phyloP scores from a whole-genome alignment of 2,888 invertebrate species.

The Coenonympha glycerion region DNA sequence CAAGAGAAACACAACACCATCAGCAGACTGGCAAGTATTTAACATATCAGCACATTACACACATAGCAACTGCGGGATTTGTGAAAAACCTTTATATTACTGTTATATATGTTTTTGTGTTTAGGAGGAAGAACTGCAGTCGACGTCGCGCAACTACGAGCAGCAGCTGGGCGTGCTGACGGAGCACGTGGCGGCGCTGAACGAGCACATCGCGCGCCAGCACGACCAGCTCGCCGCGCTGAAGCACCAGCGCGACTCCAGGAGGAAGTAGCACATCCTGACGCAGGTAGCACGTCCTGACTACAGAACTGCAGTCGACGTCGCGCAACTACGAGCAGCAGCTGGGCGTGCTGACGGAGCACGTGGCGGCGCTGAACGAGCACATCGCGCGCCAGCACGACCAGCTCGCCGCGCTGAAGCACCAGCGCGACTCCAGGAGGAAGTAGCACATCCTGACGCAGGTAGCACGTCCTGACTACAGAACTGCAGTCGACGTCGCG shows the following conservation, averaged over 20 bases:
- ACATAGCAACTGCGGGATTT: too few relatives aligned
- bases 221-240: conserved; percentile 86
- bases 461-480: not conserved
- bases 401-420: conserved; percentile 82
- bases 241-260: conserved; percentile 74
- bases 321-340: conserved; percentile 61
- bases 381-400: conserved; percentile 89
- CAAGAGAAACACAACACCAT: conserved; percentile 66
- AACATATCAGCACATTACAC: too few relatives aligned
- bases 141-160: conserved; percentile 80
- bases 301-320: conserved; percentile 74
- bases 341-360: conserved; percentile 57
- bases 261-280: conserved; percentile 57
- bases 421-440: conserved; percentile 70
- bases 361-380: conserved; percentile 82
- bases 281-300: not conserved
- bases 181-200: conserved; percentile 79
- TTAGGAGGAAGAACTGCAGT: conserved; percentile 78
- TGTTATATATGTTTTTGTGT: too few relatives aligned
- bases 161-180: conserved; percentile 78
- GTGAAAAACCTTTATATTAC: too few relatives aligned
- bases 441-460: conserved; percentile 47
- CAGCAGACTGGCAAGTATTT: conserved; percentile 61
- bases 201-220: conserved; percentile 88
- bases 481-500: conserved; percentile 78